phyloP scores from a whole-genome alignment of 2,797 vertebrate genomes.

The Anniella stebbinsi region DNA sequence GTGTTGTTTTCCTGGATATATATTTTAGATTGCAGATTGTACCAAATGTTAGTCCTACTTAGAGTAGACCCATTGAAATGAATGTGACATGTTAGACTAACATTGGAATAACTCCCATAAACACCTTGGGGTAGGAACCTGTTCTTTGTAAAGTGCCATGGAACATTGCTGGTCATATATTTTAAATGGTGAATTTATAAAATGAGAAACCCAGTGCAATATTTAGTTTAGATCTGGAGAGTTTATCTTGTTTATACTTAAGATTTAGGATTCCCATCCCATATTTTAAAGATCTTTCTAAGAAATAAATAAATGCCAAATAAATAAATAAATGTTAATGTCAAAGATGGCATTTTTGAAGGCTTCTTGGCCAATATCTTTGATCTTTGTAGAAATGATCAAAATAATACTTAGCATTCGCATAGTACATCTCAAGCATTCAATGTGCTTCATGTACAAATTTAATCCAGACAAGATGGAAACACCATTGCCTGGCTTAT shows the following conservation, averaged over 20 bases:
- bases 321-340: no score
- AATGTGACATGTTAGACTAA: no score
- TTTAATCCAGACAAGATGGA: neutral
- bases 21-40: neutral
- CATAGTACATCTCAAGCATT: no score
- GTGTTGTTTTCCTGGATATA: neutral
- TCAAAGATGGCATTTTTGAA: neutral
- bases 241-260: neutral
- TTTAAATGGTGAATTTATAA: neutral
- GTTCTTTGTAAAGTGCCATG: neutral
- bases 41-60: no score
- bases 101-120: no score
- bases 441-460: neutral
- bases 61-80: no score
- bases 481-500: neutral
- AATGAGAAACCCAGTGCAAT: conserved; percentile 43
- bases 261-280: no score
- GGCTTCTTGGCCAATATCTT: neutral
- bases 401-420: neutral
- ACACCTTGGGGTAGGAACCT: neutral
- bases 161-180: neutral
- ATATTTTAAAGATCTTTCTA: neutral
- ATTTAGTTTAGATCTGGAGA: conserved; percentile 24
- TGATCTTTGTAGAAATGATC: neutral
- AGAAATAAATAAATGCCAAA: neutral